phyloP scores from a whole-genome alignment of 2,797 vertebrate species.

The Hyperoplus lanceolatus region DNA sequence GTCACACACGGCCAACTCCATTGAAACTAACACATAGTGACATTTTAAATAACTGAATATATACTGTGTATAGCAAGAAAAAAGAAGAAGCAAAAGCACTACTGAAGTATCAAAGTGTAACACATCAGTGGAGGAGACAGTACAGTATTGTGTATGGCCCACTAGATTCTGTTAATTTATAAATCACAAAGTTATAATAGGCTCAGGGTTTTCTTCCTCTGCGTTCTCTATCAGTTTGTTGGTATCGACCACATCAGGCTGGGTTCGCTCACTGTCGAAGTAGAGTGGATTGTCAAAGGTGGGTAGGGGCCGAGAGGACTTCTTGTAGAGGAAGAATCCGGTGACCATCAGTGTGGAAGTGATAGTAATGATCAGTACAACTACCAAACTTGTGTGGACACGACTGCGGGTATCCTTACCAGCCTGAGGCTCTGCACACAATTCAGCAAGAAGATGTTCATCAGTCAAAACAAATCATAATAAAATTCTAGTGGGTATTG shows the following conservation, averaged over 20 bases:
- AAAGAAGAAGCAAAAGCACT: slow-evolving; percentile 10
- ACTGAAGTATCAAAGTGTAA: slow-evolving; percentile 44
- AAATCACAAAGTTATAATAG: slow-evolving; percentile 77
- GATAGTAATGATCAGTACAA: slow-evolving; percentile 62
- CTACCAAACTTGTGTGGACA: slow-evolving; percentile 63
- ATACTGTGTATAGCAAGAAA: slow-evolving; percentile 35
- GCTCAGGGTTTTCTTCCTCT: slow-evolving; percentile 72
- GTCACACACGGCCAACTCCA: slow-evolving; percentile 48
- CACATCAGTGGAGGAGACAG: slow-evolving; percentile 42
- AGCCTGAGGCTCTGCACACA: slow-evolving; percentile 40
- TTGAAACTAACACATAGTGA: slow-evolving; percentile 59
- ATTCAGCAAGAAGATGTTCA: slow-evolving; percentile 7
- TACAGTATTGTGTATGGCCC: slow-evolving; percentile 30
- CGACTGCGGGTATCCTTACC: slow-evolving; percentile 14
- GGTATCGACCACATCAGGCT: slow-evolving; percentile 79
- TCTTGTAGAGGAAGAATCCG: slow-evolving; percentile 74
- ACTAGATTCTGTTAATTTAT: slow-evolving; percentile 16
- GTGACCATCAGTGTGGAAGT: slow-evolving; percentile 35
- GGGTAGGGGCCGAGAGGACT: slow-evolving; percentile 60
- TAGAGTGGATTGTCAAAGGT: slow-evolving; percentile 81
- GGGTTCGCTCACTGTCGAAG: slow-evolving; percentile 66
- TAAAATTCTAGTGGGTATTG: too few species aligned
- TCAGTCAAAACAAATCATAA: slow-evolving; percentile 11
- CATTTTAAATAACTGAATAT: slow-evolving; percentile 75
- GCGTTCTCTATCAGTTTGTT: slow-evolving; percentile 80